These are phyloP conservation scores for Paelopatides confundens DNA, from an alignment of 53 echinoderm and acorn worm genomes.

Conservation along the genomic window DNA sequence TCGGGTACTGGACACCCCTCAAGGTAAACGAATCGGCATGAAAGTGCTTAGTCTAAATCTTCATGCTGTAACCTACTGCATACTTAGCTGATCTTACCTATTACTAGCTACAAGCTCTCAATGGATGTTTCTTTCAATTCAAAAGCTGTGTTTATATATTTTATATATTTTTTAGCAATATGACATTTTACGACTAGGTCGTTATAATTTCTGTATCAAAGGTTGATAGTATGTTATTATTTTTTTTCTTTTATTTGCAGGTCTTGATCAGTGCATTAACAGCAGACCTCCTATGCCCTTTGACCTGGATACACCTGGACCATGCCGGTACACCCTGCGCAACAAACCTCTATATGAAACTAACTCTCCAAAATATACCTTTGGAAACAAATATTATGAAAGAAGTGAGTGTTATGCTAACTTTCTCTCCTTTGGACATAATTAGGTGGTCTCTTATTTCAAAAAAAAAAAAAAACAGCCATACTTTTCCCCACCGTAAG, in stretches of 20 bases:
- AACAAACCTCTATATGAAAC: slow-evolving; percentile 91
- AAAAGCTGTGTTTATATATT: too few relatives aligned
- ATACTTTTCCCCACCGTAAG: too few relatives aligned
- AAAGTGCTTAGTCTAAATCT: too few relatives aligned
- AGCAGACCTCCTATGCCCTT: slow-evolving; percentile 94
- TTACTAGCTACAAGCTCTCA: too few relatives aligned
- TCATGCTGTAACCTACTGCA: too few relatives aligned
- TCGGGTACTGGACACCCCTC: too few relatives aligned
- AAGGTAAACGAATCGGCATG: too few relatives aligned
- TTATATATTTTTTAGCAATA: not conserved
- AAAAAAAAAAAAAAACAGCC: too few relatives aligned
- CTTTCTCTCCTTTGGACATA: too few relatives aligned
- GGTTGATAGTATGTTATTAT: not conserved
- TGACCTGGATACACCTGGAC: slow-evolving; percentile 94
- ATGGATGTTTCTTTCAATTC: not conserved
- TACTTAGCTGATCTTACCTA: too few relatives aligned
- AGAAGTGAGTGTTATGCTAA: slow-evolving; percentile 63
- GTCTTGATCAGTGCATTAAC: slow-evolving; percentile 83
- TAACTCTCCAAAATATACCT: slow-evolving; percentile 88
- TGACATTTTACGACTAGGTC: not conserved
- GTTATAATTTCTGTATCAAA: too few relatives aligned
- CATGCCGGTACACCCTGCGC: slow-evolving; percentile 81
- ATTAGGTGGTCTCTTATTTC: too few relatives aligned
- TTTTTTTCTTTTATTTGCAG: slow-evolving; percentile 30
- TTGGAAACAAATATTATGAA: slow-evolving; percentile 82